Evolutionary conservation across 2,888 invertebrate species (phyloP).

Genomic region (Choristoneura rosaceana): DNA sequence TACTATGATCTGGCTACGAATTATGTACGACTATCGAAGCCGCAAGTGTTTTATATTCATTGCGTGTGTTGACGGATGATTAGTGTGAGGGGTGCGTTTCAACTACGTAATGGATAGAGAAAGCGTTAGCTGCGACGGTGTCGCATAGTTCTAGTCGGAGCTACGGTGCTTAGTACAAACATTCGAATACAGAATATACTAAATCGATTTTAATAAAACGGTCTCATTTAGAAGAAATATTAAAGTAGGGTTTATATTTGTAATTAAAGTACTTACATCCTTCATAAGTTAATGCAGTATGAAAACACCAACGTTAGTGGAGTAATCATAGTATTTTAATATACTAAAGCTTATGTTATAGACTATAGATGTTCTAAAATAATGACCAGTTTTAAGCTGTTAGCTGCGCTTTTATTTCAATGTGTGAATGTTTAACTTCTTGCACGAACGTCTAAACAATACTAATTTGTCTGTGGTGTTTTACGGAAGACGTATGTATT

Average conservation of each 20-base stretch:
- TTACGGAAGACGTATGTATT: neutral
- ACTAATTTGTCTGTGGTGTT: neutral
- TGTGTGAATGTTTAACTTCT: neutral
- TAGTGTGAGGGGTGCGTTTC: no score
- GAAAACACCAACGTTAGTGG: conserved; percentile 38
- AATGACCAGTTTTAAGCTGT: conserved; percentile 13
- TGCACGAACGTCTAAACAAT: neutral
- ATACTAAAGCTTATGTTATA: conserved; percentile 35
- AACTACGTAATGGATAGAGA: no score
- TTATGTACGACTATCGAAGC: no score
- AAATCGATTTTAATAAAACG: conserved; percentile 5
- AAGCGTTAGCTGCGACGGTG: no score
- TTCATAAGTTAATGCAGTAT: conserved; percentile 38
- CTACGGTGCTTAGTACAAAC: conserved; percentile 44
- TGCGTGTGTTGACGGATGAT: no score
- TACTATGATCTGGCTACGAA: neutral
- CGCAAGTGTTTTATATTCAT: no score
- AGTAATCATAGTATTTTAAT: conserved; percentile 38
- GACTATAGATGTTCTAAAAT: conserved; percentile 24
- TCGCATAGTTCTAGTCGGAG: no score
- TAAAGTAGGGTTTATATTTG: conserved; percentile 36
- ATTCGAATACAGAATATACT: conserved; percentile 20
- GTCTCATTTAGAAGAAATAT: conserved; percentile 36
- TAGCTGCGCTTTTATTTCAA: neutral
- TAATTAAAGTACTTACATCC: conserved; percentile 36